These are phyloP conservation scores for Silurus aristotelis DNA, from an alignment of 2,797 vertebrate genomes.

Conservation along the genomic window DNA sequence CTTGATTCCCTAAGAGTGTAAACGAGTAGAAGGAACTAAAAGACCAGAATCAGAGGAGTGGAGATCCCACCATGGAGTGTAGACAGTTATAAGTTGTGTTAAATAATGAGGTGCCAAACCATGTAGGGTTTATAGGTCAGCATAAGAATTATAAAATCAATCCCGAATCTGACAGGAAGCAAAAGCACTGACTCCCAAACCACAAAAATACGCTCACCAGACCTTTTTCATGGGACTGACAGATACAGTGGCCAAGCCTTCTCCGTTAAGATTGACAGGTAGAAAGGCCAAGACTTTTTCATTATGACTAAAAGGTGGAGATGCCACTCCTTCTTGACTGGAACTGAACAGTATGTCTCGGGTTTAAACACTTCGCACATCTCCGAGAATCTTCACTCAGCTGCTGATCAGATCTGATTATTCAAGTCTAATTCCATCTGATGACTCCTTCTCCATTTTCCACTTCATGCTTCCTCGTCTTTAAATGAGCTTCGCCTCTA, in stretches of 20 bases:
- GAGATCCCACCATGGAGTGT: too few relatives aligned
- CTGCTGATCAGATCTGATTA: conserved; percentile 33
- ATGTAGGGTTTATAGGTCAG: too few relatives aligned
- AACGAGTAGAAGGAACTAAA: too few relatives aligned
- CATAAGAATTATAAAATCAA: too few relatives aligned
- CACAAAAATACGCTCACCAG: too few relatives aligned
- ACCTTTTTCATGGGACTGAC: not conserved
- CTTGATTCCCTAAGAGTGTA: too few relatives aligned
- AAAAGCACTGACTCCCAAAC: too few relatives aligned
- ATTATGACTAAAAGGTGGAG: not conserved
- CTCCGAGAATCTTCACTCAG: conserved; percentile 2
- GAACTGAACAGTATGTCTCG: not conserved
- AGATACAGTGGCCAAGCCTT: not conserved
- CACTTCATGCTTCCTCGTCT: conserved; percentile 24
- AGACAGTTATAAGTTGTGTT: too few relatives aligned
- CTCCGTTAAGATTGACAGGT: not conserved
- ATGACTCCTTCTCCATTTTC: conserved; percentile 39
- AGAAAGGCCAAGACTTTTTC: not conserved
- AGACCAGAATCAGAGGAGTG: too few relatives aligned
- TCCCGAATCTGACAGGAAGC: too few relatives aligned
- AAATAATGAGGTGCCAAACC: too few relatives aligned
- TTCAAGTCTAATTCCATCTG: conserved; percentile 19
- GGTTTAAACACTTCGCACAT: not conserved
- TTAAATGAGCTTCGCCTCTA: conserved; percentile 9
- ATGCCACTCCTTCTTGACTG: not conserved